Evolutionary conservation across 2,113 vertebrate species (phyloP), one percentile per base, ranked within the genome.

Genomic region (Pomatostomus ruficeps): DNA sequence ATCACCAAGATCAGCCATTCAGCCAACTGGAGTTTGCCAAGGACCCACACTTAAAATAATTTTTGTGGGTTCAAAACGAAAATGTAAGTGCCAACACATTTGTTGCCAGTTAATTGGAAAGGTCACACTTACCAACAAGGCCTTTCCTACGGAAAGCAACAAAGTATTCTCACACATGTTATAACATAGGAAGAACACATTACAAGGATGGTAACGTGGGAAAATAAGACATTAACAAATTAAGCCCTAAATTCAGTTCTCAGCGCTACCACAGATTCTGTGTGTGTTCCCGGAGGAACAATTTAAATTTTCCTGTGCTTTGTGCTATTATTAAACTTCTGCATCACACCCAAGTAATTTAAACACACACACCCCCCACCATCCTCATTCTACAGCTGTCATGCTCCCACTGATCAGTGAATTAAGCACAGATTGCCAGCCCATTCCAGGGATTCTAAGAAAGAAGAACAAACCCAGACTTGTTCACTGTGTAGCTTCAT

Each of bases 281-380:
- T 0, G 1, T 2, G 5, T 0, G 4, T 52, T 77, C 80, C 42
- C 5, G 2, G 55, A 62, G 55, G 58, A 83, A 14, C 57, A 23
- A 57, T 76, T 86, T 70, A 40, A 48, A 18, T 46, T 31, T 66
- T 70, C 36, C 55, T 33, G 28, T 63, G 54, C 68, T 65, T 75
- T 63, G 36, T 91, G 85, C 82, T 93, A 91, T 85, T 91, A 94
- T 63, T 91, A 93, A 89, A 85, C 48, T 84, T 42, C 12, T 73
- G 48, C 48, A 78, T 74, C 68, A 81, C 45, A 46, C 43, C 45
- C 55, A 43, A 88, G 78, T 65, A 54, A 74, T 73, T 82, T 62
- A 82, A 71, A 84, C 48, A 49, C 29, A n/a, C 83, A 23, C 33
- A 8, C 28, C 0, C 13, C 7, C 23, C 19, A 15, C 46, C 22